Base-by-base conservation (phyloP, 2,888 invertebrate species). In the Synergus gifuensis region DNA sequence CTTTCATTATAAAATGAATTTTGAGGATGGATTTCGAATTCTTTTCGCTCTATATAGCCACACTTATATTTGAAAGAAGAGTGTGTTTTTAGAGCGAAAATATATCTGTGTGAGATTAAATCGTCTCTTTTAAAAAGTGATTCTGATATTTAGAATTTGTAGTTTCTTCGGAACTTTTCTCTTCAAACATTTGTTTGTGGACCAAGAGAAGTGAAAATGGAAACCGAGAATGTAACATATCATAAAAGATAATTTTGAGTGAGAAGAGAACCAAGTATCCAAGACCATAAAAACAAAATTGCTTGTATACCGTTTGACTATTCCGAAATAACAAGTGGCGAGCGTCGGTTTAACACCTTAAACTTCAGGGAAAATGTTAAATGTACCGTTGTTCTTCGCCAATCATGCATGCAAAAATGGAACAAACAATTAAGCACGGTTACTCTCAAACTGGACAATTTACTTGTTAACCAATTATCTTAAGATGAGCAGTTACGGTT, bases 401-500 rank as follows among this genome's bases (percentile, higher is more conserved):
- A 73, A 73, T 73, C 73, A 40, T 73, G 73, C 40, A 73, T 73
- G 36, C 73, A 49, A 73, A 73, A 73, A 73, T 73, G 54, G 73
- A 73, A 73, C 73, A 73, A 73, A 36, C 36, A 73, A 73, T 73
- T 73, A 73, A 73, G 49, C 11, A 58, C n/a, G 36, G 28, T 73
- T 73, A 73, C 73, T 73, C n/a, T 73, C 16, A n/a, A 73, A 28
- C 49, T 49, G 46, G 54, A 7, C 46, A 73, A 49, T 54, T 49
- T 28, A n/a, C 40, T 54, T n/a, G n/a, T 73, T 54, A 2, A 40
- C 28, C 9, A 73, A 58, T 54, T 73, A 28, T 54, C 5, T 22
- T 4, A 36, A 36, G 4, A 0, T 28, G 22, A 28, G 22, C 22
- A 36, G 12, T 18, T 58, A 54, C 4, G 14, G 16, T 36, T 22